phyloP scores from a whole-genome alignment of 1,140 invertebrate genomes.

The Drosophila malerkotliana region DNA sequence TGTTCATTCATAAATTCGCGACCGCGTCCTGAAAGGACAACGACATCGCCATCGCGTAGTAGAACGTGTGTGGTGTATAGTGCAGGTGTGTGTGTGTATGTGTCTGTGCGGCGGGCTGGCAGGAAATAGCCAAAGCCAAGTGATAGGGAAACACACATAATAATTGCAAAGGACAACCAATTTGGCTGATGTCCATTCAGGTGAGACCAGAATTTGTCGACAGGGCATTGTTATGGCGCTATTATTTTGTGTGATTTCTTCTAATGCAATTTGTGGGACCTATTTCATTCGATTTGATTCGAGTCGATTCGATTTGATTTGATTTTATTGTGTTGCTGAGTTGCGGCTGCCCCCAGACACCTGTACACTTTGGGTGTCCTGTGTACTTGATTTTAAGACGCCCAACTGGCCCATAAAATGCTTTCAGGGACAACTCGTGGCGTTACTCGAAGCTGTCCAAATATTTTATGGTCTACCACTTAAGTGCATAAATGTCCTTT shows the following conservation, averaged over 20 bases:
- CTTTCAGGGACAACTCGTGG: slow-evolving; percentile 37
- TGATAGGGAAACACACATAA: slow-evolving; percentile 59
- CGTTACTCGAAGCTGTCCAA: slow-evolving; percentile 47
- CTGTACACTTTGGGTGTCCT: slow-evolving; percentile 16
- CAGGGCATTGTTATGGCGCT: slow-evolving; percentile 66
- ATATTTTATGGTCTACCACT: slow-evolving; percentile 73
- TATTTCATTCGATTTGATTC: slow-evolving; percentile 75
- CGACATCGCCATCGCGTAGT: slow-evolving; percentile 38
- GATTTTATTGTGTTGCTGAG: slow-evolving; percentile 10
- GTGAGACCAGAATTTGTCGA: slow-evolving; percentile 70
- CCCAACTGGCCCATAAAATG: slow-evolving; percentile 68
- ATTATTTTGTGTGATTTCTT: slow-evolving; percentile 51
- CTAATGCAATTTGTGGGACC: slow-evolving; percentile 70
- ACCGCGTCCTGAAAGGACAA: slow-evolving; percentile 59
- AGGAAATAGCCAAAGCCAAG: slow-evolving; percentile 36
- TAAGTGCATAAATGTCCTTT: slow-evolving; percentile 54
- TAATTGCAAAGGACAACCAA: slow-evolving; percentile 74
- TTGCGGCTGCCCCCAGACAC: slow-evolving; percentile 21
- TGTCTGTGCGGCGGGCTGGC: slow-evolving; percentile 7
- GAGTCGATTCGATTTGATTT: slow-evolving; percentile 56
- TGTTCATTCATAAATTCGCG: slow-evolving; percentile 56
- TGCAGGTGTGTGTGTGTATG: slow-evolving; percentile 11
- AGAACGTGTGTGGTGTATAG: slow-evolving; percentile 12
- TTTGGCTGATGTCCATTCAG: slow-evolving; percentile 70
- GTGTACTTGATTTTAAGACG: slow-evolving; percentile 23